Evolutionary conservation across 2,113 vertebrate species (phyloP).

Genomic region (Gorsachius goisagi): DNA sequence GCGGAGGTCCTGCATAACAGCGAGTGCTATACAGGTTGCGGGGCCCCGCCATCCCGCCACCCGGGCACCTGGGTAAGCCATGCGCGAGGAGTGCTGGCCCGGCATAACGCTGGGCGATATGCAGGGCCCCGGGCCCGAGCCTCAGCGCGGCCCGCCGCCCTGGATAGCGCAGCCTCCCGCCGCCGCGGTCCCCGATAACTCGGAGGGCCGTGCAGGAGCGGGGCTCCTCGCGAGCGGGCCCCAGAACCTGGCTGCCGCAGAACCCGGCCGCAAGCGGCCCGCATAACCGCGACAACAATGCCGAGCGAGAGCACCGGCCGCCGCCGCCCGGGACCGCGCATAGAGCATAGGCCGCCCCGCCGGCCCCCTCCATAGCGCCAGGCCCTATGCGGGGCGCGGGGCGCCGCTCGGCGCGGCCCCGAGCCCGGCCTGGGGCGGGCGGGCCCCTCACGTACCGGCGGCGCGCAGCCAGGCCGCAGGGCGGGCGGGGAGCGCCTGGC

Average conservation of each 20-base stretch:
- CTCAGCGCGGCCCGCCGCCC: conserved; percentile 1
- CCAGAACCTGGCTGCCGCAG: conserved; percentile 8
- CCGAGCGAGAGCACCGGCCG: background rate
- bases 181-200: background rate
- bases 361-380: background rate
- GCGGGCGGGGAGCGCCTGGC: background rate
- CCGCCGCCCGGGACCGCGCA: background rate
- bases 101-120: conserved; percentile 60
- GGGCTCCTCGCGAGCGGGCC: background rate
- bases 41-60: conserved; percentile 62
- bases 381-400: background rate
- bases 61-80: conserved; percentile 80
- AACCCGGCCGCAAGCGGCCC: accelerated
- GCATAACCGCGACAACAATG: background rate
- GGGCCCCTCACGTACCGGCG: background rate
- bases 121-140: conserved; percentile 27
- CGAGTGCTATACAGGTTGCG: background rate
- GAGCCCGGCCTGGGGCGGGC: background rate
- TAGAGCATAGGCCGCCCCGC: background rate
- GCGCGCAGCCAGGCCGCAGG: too few relatives aligned
- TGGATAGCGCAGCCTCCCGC: background rate
- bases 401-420: background rate
- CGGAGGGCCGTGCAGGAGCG: conserved; percentile 5
- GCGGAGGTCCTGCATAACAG: conserved; percentile 2
- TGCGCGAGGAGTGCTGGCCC: conserved; percentile 39